Evolutionary conservation across 2,888 invertebrate species (phyloP).

Genomic region (Idaea biselata): DNA sequence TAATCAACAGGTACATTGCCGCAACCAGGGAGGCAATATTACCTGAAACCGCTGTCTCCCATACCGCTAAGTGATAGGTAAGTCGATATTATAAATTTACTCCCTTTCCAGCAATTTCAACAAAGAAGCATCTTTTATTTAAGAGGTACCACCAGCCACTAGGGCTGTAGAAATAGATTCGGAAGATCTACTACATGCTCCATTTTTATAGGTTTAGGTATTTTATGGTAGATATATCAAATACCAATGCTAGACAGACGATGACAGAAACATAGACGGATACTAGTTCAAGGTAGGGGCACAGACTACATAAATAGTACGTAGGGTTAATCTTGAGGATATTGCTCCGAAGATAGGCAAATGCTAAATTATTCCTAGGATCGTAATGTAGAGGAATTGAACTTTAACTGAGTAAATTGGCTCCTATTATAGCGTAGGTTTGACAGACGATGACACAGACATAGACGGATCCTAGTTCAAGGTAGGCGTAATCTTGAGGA

Average conservation of each 20-base stretch:
- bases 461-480: background rate
- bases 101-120: background rate
- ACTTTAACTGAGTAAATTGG: background rate
- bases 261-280: background rate
- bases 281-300: background rate
- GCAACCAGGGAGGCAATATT: conserved; percentile 49
- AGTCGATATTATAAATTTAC: conserved; percentile 26
- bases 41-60: conserved; percentile 53
- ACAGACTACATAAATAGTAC: too few relatives aligned
- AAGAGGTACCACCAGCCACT: background rate
- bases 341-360: conserved; percentile 2
- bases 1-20: conserved; percentile 46
- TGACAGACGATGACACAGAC: background rate
- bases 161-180: background rate
- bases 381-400: background rate
- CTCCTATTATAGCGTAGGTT: background rate
- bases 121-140: background rate
- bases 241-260: background rate
- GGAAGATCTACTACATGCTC: too few relatives aligned
- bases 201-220: too few relatives aligned
- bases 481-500: background rate
- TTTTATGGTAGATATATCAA: background rate
- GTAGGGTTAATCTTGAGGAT: background rate
- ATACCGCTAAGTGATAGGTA: conserved; percentile 61
- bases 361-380: conserved; percentile 5